A percentile compares a stretch with the other conserved stretches of the same genome.
Conservation (phyloP, 1,140 invertebrate species). For the Neodiprion fabricii region DNA sequence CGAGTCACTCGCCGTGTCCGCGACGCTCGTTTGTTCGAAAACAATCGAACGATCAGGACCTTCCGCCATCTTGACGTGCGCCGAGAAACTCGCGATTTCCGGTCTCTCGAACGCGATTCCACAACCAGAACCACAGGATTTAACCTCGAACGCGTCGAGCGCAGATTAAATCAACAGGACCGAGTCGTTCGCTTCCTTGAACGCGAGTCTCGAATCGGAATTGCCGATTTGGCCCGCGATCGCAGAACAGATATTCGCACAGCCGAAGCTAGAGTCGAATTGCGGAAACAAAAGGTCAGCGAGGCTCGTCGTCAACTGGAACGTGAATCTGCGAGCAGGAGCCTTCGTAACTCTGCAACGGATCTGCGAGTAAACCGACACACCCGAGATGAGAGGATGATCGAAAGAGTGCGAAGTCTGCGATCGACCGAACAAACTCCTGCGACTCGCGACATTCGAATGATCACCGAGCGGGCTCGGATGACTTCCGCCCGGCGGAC, state of each 20-base stretch:
- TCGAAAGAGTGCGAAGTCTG: background rate
- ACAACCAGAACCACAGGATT: background rate
- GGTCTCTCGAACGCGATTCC: conserved; percentile 4
- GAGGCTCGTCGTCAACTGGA: no score
- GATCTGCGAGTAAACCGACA: no score
- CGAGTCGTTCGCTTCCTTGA: background rate
- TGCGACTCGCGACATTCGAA: no score
- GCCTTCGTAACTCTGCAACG: background rate
- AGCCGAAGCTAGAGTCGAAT: background rate
- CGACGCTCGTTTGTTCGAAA: no score
- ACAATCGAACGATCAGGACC: no score
- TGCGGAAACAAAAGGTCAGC: background rate
- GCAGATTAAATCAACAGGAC: no score
- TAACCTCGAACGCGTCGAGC: no score
- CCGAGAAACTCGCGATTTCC: background rate
- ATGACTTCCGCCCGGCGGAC: no score
- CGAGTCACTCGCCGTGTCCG: background rate
- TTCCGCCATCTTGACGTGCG: background rate
- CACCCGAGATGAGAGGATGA: background rate
- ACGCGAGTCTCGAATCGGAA: background rate
- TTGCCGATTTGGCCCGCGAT: background rate
- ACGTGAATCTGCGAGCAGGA: background rate
- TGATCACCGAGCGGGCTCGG: no score
- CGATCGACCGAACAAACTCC: background rate
- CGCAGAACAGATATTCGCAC: background rate